phyloP scores from a whole-genome alignment of 2,888 invertebrate genomes.

The Lycaena phlaeas region DNA sequence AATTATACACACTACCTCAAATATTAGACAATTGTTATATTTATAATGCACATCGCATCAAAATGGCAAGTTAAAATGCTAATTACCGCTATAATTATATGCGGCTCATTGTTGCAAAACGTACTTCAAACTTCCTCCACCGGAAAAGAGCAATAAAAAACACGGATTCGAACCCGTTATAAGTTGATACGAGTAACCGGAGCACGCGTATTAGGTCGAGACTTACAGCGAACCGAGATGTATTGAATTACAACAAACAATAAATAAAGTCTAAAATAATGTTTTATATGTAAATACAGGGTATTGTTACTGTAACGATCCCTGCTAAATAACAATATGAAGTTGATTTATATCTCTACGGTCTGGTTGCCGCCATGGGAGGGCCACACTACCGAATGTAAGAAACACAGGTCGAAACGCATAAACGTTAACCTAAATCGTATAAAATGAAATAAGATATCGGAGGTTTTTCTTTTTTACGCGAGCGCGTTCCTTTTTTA shows the following conservation, averaged over 20 bases:
- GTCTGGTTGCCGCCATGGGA: constrained; percentile 62
- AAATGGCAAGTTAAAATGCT: constrained; percentile 3
- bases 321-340: constrained; percentile 76
- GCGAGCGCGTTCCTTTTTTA: constrained; percentile 20
- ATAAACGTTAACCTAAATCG: constrained; percentile 7
- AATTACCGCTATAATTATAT: constrained; percentile 6
- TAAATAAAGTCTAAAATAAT: constrained; percentile 60
- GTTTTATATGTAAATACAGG: constrained; percentile 73
- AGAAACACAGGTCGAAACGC: constrained; percentile 14
- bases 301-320: constrained; percentile 76
- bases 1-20: neutral
- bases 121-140: constrained; percentile 12
- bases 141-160: constrained; percentile 21
- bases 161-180: constrained; percentile 33
- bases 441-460: constrained; percentile 14
- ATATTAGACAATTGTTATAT: constrained; percentile 1
- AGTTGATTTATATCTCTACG: constrained; percentile 71
- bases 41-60: neutral
- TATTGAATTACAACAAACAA: constrained; percentile 47
- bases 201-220: constrained; percentile 30
- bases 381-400: constrained; percentile 45
- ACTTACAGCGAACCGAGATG: constrained; percentile 33
- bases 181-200: constrained; percentile 46
- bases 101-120: constrained; percentile 10
- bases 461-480: constrained; percentile 15